Evolutionary conservation across 2,113 vertebrate genomes (phyloP).

Genomic region (Carassius auratus): DNA sequence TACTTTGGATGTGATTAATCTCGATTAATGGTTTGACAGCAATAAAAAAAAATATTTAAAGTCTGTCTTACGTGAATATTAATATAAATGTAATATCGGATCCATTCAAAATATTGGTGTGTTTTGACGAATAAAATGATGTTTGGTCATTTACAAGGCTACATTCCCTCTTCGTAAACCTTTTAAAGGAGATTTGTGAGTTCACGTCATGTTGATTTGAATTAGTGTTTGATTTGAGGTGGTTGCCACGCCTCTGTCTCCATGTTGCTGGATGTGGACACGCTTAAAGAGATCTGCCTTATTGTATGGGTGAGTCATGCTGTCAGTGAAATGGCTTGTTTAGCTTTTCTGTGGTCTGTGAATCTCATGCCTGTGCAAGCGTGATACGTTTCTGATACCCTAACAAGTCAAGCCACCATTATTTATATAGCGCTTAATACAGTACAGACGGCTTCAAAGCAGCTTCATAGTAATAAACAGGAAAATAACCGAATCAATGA

Average conservation of each 20-base stretch:
- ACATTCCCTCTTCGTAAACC: conserved; percentile 47
- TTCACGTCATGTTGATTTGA: conserved; percentile 52
- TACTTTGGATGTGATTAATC: too few relatives aligned
- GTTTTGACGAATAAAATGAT: too few relatives aligned
- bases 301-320: neutral
- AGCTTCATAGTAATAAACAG: neutral
- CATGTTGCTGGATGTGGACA: conserved; percentile 24
- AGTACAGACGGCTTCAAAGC: neutral
- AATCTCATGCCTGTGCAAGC: neutral
- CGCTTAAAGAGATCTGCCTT: conserved; percentile 32
- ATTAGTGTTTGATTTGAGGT: conserved; percentile 37
- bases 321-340: neutral
- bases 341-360: conserved; percentile 2
- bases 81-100: too few relatives aligned
- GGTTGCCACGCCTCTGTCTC: neutral
- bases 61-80: neutral
- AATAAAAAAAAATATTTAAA: neutral
- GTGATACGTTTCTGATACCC: conserved; percentile 8
- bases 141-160: conserved; percentile 39
- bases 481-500: neutral
- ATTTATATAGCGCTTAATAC: neutral
- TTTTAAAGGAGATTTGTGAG: conserved; percentile 51
- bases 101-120: too few relatives aligned
- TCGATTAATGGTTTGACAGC: too few relatives aligned
- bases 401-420: neutral